Base-by-base conservation (phyloP, 2,113 vertebrate genomes). In the Hyperopisus bebe region DNA sequence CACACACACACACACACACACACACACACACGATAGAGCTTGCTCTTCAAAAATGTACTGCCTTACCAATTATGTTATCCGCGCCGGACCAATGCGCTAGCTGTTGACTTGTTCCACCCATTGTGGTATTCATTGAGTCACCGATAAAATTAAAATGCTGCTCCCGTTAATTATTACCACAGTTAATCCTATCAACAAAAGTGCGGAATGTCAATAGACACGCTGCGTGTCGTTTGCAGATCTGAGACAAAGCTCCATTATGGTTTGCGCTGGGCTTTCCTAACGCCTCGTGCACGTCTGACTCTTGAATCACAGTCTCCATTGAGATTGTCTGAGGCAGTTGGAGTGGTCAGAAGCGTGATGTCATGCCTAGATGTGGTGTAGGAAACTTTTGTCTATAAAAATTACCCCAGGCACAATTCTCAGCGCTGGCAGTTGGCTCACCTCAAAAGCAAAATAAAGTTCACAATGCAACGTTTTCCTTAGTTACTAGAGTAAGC, bases 281-380 rank as follows among this genome's bases (percentile, higher is more conserved):
- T 24, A 80, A 80, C 19, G 24, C 27, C 8, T 21, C 24, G n/a
- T 42, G 70, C 47, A 42, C 15, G 31, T 42, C 35, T 51, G 46
- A 88, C 62, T 19, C n/a, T 48, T 21, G 35, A 39, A 58, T 47
- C 58, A 35, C 21, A 15, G 50, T 35, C 19, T 77, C 46, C 47
- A 53, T 15, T 11, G 66, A 77, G 88, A 80, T 42, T 27, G 17
- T 47, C 39, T 35, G 58, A 83, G 80, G 31, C 80, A 44, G 42
- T 44, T 11, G 82, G 44, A 46, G 31, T 6, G 35, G 42, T 31
- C 85, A 58, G n/a, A 50, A 10, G 88, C n/a, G n/a, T 82, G 88
- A 53, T 89, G 88, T 89, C 47, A 89, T 82, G 15, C 48, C 31
- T 46, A 77, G 62, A 74, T 80, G 88, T 11, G 70, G 47, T 11